These are phyloP conservation scores for Loris lydekkerianus DNA, from an alignment of 2,797 vertebrate species.

Conservation along the genomic window DNA sequence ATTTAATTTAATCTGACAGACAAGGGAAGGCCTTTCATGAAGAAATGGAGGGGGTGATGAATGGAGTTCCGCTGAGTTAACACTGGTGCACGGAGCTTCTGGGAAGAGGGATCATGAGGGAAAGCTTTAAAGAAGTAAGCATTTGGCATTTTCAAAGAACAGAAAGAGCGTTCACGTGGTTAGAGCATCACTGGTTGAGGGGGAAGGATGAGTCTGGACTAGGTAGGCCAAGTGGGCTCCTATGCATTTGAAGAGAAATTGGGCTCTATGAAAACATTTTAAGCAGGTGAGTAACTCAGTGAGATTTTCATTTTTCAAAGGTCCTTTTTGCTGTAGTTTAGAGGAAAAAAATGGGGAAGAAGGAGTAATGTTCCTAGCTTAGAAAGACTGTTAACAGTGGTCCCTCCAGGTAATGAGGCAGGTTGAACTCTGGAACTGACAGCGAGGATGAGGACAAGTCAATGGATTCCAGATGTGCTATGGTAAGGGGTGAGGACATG, in stretches of 20 bases:
- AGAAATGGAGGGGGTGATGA: not conserved
- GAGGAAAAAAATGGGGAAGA: not conserved
- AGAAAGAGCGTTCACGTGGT: not conserved
- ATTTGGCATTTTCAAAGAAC: not conserved
- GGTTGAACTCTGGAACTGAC: not conserved
- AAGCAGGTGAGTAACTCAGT: not conserved
- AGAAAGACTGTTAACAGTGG: not conserved
- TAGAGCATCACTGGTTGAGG: not conserved
- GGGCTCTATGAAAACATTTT: not conserved
- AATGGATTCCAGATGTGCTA: not conserved
- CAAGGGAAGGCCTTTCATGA: not conserved
- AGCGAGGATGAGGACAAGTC: not conserved
- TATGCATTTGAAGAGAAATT: not conserved
- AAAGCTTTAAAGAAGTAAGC: not conserved
- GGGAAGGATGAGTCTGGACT: not conserved
- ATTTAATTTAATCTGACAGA: not conserved
- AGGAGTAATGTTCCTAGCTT: not conserved
- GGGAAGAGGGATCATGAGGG: not conserved
- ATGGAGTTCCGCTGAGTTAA: not conserved
- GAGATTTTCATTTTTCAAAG: not conserved
- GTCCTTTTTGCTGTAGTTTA: not conserved
- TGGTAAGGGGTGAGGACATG: not conserved
- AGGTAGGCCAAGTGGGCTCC: not conserved
- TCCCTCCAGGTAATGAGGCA: not conserved
- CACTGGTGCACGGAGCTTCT: not conserved